Evolutionary conservation across 1,140 invertebrate genomes (phyloP), one percentile per base, ranked within the genome.

Genomic region (Apis florea): DNA sequence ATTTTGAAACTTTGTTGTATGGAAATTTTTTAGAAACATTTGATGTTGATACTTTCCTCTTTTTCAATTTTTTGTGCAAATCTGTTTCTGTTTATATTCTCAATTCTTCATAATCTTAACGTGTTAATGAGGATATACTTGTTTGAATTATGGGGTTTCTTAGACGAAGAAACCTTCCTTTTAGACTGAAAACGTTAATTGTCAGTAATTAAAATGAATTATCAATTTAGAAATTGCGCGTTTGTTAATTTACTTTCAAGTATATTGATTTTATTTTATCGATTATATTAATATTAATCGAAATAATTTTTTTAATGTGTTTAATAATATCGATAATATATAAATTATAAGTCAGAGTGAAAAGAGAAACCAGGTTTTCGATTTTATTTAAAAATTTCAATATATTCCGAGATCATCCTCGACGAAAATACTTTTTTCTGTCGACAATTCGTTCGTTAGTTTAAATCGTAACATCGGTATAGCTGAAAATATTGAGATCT

Each of bases 171-270:
- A 40, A 40, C 4, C 31, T 40, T 49, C 40, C 31, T 73, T 61
- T 73, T 73, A 73, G 71, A 49, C 13, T 3, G 21, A 56, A 26
- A 49, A 73, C 56, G 71, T 61, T 73, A 73, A 73, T 73, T 26
- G 24, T 59, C 13, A 40, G 13, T 24, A 59, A 47, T 24, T 61
- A 24, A 5, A 59, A 49, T 59, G 26, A 47, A 61, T 59, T 26
- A 24, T 12, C 17, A 26, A 61, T 12, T 1, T 8, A 68, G 3
- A 8, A 24, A 13, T 8, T 58, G 56, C 21, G 31, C 11, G 21
- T 68, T 49, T 12, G 40, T 47, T 49, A 63, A 63, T 19, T 17
- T 13, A 19, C 40, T 64, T 64, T 40, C 31, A 40, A 40, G 6
- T 40, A 40, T 40, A 70, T 70, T 26, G 49, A 17, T 53, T 70